Conservation (phyloP, 2,113 vertebrate genomes). For the Corvus hawaiiensis region DNA sequence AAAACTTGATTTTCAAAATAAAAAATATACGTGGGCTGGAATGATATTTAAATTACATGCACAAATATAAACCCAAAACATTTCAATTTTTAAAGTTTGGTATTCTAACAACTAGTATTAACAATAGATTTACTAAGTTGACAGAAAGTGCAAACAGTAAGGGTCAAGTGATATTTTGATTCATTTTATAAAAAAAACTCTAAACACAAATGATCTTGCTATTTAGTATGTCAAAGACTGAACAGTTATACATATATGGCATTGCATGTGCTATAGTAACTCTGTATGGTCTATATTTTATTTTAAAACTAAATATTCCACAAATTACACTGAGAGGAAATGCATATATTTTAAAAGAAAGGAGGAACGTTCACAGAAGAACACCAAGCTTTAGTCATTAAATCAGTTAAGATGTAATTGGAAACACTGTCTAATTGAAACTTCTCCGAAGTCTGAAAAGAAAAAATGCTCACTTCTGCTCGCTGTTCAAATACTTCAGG, state of each 20-base stretch:
- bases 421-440: not conserved
- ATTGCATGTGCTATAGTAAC: not conserved
- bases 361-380: not conserved
- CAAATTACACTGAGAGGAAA: not conserved
- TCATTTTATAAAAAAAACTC: not conserved
- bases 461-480: constrained; percentile 82
- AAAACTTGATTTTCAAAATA: not conserved
- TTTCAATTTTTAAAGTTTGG: not conserved
- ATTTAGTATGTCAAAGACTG: not conserved
- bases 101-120: not conserved
- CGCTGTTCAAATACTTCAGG: constrained; percentile 95
- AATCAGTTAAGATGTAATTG: not conserved
- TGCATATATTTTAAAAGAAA: not conserved
- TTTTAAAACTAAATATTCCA: not conserved
- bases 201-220: not conserved
- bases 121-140: not conserved
- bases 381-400: not conserved
- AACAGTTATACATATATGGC: not conserved
- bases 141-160: not conserved
- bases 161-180: not conserved
- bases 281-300: not conserved
- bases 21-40: not conserved
- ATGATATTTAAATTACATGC: not conserved
- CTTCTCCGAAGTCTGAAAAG: not conserved
- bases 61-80: not conserved